phyloP scores from a whole-genome alignment of 1,140 invertebrate species.

The Drosophila murphyi region DNA sequence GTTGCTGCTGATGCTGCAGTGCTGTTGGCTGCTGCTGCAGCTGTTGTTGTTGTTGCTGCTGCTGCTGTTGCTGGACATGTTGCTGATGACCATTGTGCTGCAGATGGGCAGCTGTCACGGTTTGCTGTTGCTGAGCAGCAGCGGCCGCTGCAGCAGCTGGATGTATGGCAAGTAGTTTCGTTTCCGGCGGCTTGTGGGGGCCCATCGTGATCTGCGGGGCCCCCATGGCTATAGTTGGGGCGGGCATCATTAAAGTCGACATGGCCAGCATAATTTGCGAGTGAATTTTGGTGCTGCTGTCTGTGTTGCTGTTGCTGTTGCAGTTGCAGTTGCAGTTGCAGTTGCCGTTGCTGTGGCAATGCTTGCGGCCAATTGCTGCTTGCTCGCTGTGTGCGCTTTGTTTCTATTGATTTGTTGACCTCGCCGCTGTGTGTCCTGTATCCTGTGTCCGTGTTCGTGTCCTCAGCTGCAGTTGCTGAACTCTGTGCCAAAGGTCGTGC shows the following conservation, averaged over 20 bases:
- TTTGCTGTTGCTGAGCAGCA: conserved; percentile 72
- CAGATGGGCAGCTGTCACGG: conserved; percentile 67
- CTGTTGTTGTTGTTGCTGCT: conserved; percentile 64
- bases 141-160: conserved; percentile 78
- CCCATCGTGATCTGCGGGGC: conserved; percentile 84
- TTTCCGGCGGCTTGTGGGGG: conserved; percentile 84
- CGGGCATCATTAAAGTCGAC: conserved; percentile 84
- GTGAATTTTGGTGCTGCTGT: conserved; percentile 71
- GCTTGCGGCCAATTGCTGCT: conserved; percentile 41
- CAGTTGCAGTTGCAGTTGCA: conserved; percentile 16
- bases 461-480: conserved; percentile 60
- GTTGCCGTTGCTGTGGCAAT: conserved; percentile 26
- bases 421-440: conserved; percentile 27
- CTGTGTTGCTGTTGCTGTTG: background rate
- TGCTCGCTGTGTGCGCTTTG: conserved; percentile 18
- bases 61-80: conserved; percentile 66
- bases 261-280: conserved; percentile 84
- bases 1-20: conserved; percentile 61
- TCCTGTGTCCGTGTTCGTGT: conserved; percentile 35
- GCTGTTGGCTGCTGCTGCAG: conserved; percentile 50
- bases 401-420: conserved; percentile 71
- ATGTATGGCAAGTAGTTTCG: conserved; percentile 83
- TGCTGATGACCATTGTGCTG: conserved; percentile 82
- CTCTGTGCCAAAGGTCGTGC: conserved; percentile 78
- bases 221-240: conserved; percentile 83